Percentiles rank a stretch among this genome's conserved stretches.
Evolutionary conservation across 2,888 invertebrate species (phyloP).

Genomic region (Aspidiotus destructor): DNA sequence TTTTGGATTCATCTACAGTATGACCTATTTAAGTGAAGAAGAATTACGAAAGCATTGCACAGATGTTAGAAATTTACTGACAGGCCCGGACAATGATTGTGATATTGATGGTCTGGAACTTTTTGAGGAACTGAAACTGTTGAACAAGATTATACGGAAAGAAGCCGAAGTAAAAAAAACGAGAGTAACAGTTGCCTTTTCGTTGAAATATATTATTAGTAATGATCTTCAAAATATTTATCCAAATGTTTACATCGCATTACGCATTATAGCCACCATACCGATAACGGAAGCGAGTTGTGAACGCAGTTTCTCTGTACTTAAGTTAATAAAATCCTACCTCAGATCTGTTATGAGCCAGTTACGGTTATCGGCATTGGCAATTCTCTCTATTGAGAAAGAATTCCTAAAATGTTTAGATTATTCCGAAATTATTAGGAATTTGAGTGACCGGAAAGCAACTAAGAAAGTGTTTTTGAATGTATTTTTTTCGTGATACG

Average conservation of each 20-base stretch:
- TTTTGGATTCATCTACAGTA: constrained; percentile 5
- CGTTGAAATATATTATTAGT: constrained; percentile 1
- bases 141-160: not conserved
- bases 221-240: constrained; percentile 1
- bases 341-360: not conserved
- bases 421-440: constrained; percentile 4
- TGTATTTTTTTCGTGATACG: not conserved
- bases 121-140: not conserved
- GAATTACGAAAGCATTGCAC: not conserved
- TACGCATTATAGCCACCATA: not conserved
- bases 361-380: not conserved
- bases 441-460: not conserved
- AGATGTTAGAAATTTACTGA: not conserved
- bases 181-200: not conserved
- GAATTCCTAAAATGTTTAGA: constrained; percentile 1
- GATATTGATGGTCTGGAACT: not conserved
- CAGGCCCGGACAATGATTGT: not conserved
- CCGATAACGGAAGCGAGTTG: not conserved
- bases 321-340: constrained; percentile 1
- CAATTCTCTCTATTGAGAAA: constrained; percentile 9
- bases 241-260: constrained; percentile 4
- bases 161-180: not conserved
- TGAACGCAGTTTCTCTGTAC: not conserved
- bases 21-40: not conserved
- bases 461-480: not conserved